Base-by-base conservation (phyloP, 1,140 invertebrate genomes). In the Sitobion miscanthi region DNA sequence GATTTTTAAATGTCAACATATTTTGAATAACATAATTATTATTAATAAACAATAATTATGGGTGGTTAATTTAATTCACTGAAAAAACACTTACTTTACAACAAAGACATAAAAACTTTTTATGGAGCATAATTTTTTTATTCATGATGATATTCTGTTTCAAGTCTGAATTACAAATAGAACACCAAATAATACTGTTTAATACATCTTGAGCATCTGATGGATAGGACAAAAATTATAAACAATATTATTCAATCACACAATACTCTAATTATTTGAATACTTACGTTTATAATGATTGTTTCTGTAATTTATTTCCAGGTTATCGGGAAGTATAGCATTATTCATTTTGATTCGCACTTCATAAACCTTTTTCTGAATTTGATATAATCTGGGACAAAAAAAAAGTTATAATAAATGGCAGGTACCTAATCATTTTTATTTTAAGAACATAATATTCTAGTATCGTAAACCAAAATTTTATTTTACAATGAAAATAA, bases 81-180 rank as follows among this genome's bases (percentile, higher is more conserved):
- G 14, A 25, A 86, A 0, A 9, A 30, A 45, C 23, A 86, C 38
- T 86, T 47, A 45, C 83, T 30, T 86, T 45, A 30, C 83, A 86
- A 45, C 83, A 86, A 14, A 86, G 83, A n/a, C 83, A 86, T 86
- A 86, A 45, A 86, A 86, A 86, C 25, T 23, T 86, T 86, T 47
- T 86, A 45, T 86, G 83, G 11, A 86, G 42, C 83, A 86, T 47
- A 47, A 86, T 86, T 42, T 86, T 42, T 45, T 45, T 45, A 30
- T 86, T 86, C 23, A 47, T 25, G 11, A 86, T 45, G 23, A 86
- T 45, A 11, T 45, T 45, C 8, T 30, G 8, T 86, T 86, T 86
- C 42, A 86, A 86, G 83, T 86, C 83, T 47, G 42, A 86, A 86
- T 86, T 86, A 86, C 83, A 86, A 86, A 86, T 86, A 86, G 25